These are phyloP conservation scores for Luehdorfia chinensis DNA, from an alignment of 1,140 invertebrate genomes.

Conservation along the genomic window DNA sequence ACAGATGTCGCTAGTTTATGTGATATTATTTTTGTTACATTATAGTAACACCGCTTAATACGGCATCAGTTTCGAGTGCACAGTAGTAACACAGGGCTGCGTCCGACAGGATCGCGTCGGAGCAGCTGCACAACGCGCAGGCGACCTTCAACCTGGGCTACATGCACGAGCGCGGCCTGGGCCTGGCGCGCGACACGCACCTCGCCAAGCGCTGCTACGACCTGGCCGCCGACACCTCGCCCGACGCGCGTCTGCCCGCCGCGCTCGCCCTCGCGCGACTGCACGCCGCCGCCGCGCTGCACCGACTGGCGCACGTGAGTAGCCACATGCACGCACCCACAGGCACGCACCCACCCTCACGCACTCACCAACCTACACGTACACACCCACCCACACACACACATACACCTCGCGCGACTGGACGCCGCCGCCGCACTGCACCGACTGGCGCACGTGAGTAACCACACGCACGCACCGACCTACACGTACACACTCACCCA, in stretches of 20 bases:
- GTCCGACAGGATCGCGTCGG: slow-evolving; percentile 90
- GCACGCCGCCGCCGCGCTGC: slow-evolving; percentile 85
- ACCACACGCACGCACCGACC: no score
- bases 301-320: slow-evolving; percentile 84
- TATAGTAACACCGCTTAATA: no score
- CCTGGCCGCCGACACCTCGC: slow-evolving; percentile 95
- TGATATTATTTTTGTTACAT: no score
- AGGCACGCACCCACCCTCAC: no score
- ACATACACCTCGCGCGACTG: slow-evolving; percentile 3
- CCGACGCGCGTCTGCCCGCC: slow-evolving; percentile 96
- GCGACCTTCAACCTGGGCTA: slow-evolving; percentile 99
- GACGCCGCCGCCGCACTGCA: slow-evolving; percentile 69
- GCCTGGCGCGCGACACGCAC: slow-evolving; percentile 88
- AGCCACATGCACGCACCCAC: no score
- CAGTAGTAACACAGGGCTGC: no score
- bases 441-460: slow-evolving; percentile 83
- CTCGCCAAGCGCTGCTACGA: slow-evolving; percentile 96
- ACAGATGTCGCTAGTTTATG: no score
- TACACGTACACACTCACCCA: no score
- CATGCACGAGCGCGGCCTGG: slow-evolving; percentile 99
- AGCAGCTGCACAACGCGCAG: slow-evolving; percentile 97
- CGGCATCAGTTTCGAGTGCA: no score
- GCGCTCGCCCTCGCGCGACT: slow-evolving; percentile 95
- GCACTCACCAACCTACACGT: background rate
- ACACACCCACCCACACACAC: no score